A percentile compares a stretch with the other conserved stretches of the same genome.
phyloP scores from a whole-genome alignment of 2,888 invertebrate genomes.

The Latrodectus elegans region DNA sequence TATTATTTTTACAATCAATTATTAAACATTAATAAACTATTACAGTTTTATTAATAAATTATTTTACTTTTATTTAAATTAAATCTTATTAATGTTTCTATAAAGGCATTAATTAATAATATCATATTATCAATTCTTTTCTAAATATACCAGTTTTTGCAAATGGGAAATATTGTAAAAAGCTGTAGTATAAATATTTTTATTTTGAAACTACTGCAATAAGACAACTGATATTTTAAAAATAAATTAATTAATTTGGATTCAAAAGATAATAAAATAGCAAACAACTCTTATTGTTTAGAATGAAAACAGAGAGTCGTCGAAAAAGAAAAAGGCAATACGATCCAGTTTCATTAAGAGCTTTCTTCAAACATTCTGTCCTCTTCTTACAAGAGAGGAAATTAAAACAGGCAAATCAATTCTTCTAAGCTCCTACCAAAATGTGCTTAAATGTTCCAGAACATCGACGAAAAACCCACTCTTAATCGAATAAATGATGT shows the following conservation, averaged over 20 bases:
- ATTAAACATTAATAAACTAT: no score
- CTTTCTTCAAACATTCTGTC: slow-evolving; percentile 17
- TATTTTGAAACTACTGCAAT: neutral
- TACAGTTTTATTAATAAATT: no score
- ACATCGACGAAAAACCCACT: slow-evolving; percentile 35
- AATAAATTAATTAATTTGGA: neutral
- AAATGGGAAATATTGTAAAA: no score
- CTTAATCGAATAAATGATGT: slow-evolving; percentile 51
- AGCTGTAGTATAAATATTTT: neutral
- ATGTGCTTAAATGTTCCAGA: slow-evolving; percentile 8
- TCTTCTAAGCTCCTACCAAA: neutral
- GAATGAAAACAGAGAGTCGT: no score
- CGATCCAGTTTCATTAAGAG: neutral
- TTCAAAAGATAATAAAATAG: neutral
- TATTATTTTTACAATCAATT: no score
- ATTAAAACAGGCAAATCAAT: slow-evolving; percentile 36
- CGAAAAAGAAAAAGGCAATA: neutral
- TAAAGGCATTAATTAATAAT: no score
- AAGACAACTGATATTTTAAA: neutral
- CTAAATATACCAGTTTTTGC: no score
- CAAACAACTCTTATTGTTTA: neutral
- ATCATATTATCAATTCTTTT: no score
- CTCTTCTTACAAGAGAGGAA: neutral
- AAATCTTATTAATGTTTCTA: no score
- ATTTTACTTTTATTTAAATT: no score